Evolutionary conservation across 2,888 invertebrate genomes (phyloP), one percentile per base, ranked within the genome.

Genomic region (Prosopocoilus inquinatus): DNA sequence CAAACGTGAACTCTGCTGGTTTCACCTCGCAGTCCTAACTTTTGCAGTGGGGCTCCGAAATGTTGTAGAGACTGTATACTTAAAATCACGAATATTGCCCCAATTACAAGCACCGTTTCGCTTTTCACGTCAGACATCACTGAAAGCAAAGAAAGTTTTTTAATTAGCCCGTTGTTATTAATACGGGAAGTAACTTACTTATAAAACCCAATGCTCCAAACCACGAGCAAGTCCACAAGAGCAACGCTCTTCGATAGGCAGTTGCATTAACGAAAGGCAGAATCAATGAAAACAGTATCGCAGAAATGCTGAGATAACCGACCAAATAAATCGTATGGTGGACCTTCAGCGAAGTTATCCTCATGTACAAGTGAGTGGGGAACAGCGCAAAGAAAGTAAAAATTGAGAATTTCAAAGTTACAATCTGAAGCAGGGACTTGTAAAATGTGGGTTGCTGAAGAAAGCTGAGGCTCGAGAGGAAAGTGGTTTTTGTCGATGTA

Each of bases 121-220:
- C 59, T 65, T 32, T 61, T 64, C 7, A 54, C 69, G 52, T 73
- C 73, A 1, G 74, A 68, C 49, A 75, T 62, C 61, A 75, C 76
- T 76, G 50, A 53, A 71, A 36, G 12, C 36, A 4, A 7, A 1
- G n/a, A n/a, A n/a, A n/a, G 4, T 3, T 36, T 36, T 36, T 12
- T 11, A 11, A 36, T 36, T 48, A 28, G 1, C 16, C n/a, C 1
- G 15, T 54, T 36, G n/a, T 11, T 11, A 7, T 11, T 9, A 34
- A 34, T 8, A 4, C 3, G 4, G 12, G 9, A 4, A n/a, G 36
- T 12, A 32, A 66, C 78, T 79, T 73, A 84, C 84, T 80, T 59
- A 82, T 81, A 68, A 83, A 84, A 44, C 83, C 83, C 33, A 79
- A 57, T 8, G 82, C 79, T 13, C 83, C 83, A 15, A 79, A 69